A percentile compares a stretch with the other conserved stretches of the same genome.
Evolutionary conservation across 2,888 invertebrate genomes (phyloP).

Genomic region (Colletes collaris): DNA sequence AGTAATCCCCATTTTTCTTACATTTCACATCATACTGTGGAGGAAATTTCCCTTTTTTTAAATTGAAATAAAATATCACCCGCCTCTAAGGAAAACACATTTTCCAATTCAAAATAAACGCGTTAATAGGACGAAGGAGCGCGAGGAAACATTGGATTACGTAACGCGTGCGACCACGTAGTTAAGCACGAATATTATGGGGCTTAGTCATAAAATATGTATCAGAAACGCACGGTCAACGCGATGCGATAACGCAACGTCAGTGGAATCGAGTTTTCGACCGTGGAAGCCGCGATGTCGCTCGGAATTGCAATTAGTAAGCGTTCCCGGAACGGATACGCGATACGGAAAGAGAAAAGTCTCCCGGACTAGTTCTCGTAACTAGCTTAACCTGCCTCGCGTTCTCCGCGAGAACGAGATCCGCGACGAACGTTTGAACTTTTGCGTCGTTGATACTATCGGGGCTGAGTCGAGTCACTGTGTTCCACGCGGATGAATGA

Average conservation of each 20-base stretch:
- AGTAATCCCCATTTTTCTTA: too few species aligned
- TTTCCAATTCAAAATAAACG: too few species aligned
- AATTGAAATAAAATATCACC: too few species aligned
- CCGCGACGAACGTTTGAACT: conserved; percentile 47
- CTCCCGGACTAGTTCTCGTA: conserved; percentile 29
- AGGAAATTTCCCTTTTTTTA: too few species aligned
- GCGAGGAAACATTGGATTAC: neutral
- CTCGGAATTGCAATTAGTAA: conserved; percentile 43
- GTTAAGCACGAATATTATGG: conserved; percentile 15
- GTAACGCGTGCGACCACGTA: neutral
- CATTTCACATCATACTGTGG: too few species aligned
- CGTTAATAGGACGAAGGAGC: too few species aligned
- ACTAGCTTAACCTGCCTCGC: conserved; percentile 40
- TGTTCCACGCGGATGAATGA: conserved; percentile 44
- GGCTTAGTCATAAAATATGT: neutral
- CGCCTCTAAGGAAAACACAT: too few species aligned
- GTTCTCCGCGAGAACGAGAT: conserved; percentile 30
- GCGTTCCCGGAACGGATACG: conserved; percentile 64
- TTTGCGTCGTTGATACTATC: conserved; percentile 46
- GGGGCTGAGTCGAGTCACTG: conserved; percentile 35
- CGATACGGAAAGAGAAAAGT: conserved; percentile 55
- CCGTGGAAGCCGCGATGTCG: conserved; percentile 33
- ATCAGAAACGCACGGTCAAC: conserved; percentile 13
- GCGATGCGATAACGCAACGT: conserved; percentile 14
- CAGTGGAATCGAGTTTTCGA: conserved; percentile 33